Percentiles rank a stretch among this genome's conserved stretches.
These are phyloP conservation scores for Rhynchomys soricoides DNA, from an alignment of 2,113 vertebrate genomes.

Conservation along the genomic window DNA sequence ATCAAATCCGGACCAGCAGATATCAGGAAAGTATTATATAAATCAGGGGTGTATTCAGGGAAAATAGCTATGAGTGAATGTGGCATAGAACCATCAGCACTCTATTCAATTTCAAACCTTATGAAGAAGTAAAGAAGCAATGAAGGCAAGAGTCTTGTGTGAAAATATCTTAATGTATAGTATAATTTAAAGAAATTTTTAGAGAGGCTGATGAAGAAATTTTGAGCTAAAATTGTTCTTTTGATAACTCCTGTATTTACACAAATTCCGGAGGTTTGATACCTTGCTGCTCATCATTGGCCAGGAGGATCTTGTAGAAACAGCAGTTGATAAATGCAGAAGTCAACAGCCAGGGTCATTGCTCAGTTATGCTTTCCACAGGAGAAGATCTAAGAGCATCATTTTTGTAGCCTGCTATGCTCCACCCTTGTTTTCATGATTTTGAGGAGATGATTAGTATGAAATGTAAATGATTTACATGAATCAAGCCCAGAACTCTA, in stretches of 20 bases:
- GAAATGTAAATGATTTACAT: slow-evolving; percentile 60
- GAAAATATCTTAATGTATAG: neutral
- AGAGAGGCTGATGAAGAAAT: neutral
- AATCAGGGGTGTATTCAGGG: neutral
- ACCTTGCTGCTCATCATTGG: neutral
- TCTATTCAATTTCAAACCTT: neutral
- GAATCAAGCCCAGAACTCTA: slow-evolving; percentile 53
- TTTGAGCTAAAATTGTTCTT: neutral
- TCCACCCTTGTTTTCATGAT: neutral
- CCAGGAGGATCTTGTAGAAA: neutral
- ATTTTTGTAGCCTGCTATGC: slow-evolving; percentile 15
- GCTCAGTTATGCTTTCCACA: neutral
- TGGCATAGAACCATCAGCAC: neutral
- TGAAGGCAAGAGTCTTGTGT: neutral
- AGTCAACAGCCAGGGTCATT: neutral
- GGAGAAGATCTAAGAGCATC: slow-evolving; percentile 5
- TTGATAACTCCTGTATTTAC: neutral
- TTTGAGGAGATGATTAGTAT: slow-evolving; percentile 54
- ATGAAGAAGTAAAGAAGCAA: neutral
- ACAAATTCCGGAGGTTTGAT: neutral
- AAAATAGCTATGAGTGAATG: neutral
- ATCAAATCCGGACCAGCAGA: neutral
- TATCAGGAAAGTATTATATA: slow-evolving; percentile 28
- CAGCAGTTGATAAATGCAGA: neutral
- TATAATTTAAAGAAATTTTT: slow-evolving; percentile 33